Percentiles rank a stretch among this genome's conserved stretches.
phyloP scores from a whole-genome alignment of 2,888 invertebrate genomes.

The Bedellia somnulentella region DNA sequence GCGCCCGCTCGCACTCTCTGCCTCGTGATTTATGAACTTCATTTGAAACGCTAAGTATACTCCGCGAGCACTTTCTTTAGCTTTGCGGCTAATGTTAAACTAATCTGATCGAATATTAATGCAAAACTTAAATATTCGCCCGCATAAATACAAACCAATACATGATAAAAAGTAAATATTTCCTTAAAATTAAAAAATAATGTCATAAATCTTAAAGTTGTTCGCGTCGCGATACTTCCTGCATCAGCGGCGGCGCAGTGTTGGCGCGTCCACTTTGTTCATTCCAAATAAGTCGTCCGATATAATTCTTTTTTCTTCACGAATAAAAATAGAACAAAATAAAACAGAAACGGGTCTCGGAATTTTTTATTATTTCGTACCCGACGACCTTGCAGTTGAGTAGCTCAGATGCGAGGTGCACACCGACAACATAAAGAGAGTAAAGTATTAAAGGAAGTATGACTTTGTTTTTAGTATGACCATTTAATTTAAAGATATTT shows the following conservation, averaged over 20 bases:
- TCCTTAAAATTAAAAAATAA: no score
- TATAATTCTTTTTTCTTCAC: constrained; percentile 46
- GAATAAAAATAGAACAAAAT: constrained; percentile 42
- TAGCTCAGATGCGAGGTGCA: constrained; percentile 45
- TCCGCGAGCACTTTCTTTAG: no score
- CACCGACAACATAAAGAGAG: constrained; percentile 35
- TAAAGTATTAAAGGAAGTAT: no score
- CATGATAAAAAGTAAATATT: no score
- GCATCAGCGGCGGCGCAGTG: constrained; percentile 35
- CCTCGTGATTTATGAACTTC: no score
- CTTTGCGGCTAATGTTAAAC: no score
- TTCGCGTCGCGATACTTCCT: constrained; percentile 41
- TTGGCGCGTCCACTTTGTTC: constrained; percentile 20
- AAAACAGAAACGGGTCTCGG: constrained; percentile 34
- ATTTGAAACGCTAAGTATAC: no score
- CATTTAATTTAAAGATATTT: no score
- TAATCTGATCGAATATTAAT: no score
- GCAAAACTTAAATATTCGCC: background rate
- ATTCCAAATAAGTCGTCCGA: constrained; percentile 53
- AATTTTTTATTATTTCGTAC: constrained; percentile 45
- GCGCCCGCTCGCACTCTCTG: no score
- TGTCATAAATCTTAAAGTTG: constrained; percentile 52
- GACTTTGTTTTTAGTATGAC: no score
- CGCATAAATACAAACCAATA: background rate
- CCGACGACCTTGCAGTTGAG: constrained; percentile 48